Conservation (phyloP, 2,113 vertebrate species). For the Scolopax mira region DNA sequence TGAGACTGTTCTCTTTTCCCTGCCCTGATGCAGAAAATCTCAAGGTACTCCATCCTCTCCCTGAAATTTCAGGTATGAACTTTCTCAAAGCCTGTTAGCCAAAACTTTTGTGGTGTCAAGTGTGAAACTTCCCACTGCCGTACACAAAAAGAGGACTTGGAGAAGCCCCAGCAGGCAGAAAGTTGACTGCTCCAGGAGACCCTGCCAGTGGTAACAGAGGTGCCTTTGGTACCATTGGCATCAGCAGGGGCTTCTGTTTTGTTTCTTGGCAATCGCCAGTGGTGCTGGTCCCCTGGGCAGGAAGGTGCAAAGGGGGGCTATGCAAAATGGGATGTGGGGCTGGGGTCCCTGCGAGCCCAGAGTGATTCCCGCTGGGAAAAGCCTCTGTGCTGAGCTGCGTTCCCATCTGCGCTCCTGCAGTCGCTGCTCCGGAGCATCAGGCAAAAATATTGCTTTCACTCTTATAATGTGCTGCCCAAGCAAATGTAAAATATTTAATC, state of each 20-base stretch:
- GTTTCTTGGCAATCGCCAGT: neutral
- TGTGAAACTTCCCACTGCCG: neutral
- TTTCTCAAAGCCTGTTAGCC: neutral
- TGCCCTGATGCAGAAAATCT: neutral
- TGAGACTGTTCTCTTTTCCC: neutral
- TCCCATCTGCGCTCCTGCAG: neutral
- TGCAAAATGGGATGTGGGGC: neutral
- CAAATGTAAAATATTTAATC: slow-evolving; percentile 62
- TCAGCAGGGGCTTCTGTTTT: neutral
- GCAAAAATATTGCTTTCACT: neutral
- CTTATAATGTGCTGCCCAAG: slow-evolving; percentile 47
- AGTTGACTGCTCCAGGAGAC: neutral
- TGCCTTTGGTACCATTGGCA: neutral
- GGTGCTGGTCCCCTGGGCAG: neutral
- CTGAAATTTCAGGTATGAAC: neutral
- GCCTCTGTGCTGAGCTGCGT: neutral
- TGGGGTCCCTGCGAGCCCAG: neutral
- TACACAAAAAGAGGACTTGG: neutral
- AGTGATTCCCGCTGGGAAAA: accelerated
- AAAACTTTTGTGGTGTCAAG: neutral
- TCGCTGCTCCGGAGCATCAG: neutral
- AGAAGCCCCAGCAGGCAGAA: neutral
- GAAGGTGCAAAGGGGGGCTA: neutral
- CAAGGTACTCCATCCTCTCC: neutral
- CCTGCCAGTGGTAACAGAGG: neutral